Evolutionary conservation across 2,888 invertebrate species (phyloP).

Genomic region (Parnassius smintheus): DNA sequence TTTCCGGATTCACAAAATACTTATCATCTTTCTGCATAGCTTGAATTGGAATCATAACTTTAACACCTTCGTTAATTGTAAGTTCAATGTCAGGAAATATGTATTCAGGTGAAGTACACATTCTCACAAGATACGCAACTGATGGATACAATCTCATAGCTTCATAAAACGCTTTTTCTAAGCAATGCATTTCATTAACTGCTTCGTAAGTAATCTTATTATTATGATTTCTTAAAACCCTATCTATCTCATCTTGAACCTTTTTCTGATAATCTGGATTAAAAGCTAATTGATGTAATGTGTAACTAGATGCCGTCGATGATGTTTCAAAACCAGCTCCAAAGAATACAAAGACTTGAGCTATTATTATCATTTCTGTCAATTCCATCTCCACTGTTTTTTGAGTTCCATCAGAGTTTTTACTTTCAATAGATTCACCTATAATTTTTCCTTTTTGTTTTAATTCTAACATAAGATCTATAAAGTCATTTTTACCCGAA

Average conservation of each 20-base stretch:
- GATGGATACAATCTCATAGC: slow-evolving; percentile 69
- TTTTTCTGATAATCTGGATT: slow-evolving; percentile 68
- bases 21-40: slow-evolving; percentile 64
- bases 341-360: slow-evolving; percentile 71
- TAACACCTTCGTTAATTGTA: slow-evolving; percentile 59
- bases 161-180: slow-evolving; percentile 67
- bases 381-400: slow-evolving; percentile 57
- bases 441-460: slow-evolving; percentile 60
- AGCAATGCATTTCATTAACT: slow-evolving; percentile 63
- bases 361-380: slow-evolving; percentile 57
- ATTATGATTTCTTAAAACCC: slow-evolving; percentile 47
- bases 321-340: slow-evolving; percentile 79
- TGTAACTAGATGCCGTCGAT: slow-evolving; percentile 71
- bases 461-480: slow-evolving; percentile 64
- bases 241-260: slow-evolving; percentile 66
- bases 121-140: slow-evolving; percentile 60
- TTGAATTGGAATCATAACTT: slow-evolving; percentile 61
- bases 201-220: slow-evolving; percentile 42
- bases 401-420: slow-evolving; percentile 54
- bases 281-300: slow-evolving; percentile 71
- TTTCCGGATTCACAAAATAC: slow-evolving; percentile 59
- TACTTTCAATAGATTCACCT: slow-evolving; percentile 61
- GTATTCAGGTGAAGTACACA: slow-evolving; percentile 60
- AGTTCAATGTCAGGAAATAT: slow-evolving; percentile 62
- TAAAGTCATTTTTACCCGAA: slow-evolving; percentile 66